Base-by-base conservation (phyloP, 2,888 invertebrate genomes). In the Volucella bombylans region DNA sequence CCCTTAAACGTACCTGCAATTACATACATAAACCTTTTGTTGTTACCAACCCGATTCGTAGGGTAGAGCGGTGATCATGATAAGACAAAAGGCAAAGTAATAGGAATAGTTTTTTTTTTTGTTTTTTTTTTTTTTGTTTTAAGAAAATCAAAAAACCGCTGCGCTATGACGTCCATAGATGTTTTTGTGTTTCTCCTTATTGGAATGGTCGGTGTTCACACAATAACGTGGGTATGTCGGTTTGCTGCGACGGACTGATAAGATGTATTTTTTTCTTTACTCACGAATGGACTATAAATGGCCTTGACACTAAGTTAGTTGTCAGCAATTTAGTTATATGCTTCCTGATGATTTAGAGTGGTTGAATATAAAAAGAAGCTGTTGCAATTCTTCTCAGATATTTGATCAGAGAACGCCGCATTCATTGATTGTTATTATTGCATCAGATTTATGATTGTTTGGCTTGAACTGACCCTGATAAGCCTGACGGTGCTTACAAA, bases 131-230 rank as follows among this genome's bases (percentile, higher is more conserved):
- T 23, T 23, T 23, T 23, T 23, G 2, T 23, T 23, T 23, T 2
- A 23, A 23, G 3, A 23, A 23, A 12, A 15, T 15, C 1, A 15
- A 15, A 54, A 55, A 55, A n/a, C 31, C 12, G 1, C 14, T 55
- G 14, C n/a, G 43, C 18, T 41, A 41, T 74, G 64, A 74, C 64
- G 73, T 74, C 15, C 54, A 23, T n/a, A 47, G 47, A 54, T 72
- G 62, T 38, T 57, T 64, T 73, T 73, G 72, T 73, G n/a, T 73
- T 64, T 73, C 64, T 55, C 15, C 18, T 1, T 64, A 47, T 45
- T 61, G 50, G 50, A 71, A 61, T 52, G 47, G 15, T 68, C 12
- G 50, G 49, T 59, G 64, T 57, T 64, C 65, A 41, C 23, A 54
- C 10, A 61, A 54, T 54, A 38, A 12, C 45, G 6, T 45, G 14